phyloP scores from a whole-genome alignment of 2,888 invertebrate species.

The Drosophila longiperda region DNA sequence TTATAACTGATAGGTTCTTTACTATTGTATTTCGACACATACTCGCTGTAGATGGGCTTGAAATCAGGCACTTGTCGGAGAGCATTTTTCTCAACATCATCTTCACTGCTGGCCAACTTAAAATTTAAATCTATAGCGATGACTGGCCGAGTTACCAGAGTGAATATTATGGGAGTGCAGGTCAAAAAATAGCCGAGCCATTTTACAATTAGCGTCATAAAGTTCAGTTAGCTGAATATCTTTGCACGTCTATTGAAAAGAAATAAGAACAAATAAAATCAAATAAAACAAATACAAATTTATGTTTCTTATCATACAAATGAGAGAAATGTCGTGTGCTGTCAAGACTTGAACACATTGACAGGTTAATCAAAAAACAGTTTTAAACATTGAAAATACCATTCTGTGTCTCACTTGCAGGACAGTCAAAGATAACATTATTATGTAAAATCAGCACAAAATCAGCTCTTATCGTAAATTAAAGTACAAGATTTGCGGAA shows the following conservation, averaged over 20 bases:
- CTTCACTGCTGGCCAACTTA: neutral
- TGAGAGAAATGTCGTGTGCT: neutral
- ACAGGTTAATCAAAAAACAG: neutral
- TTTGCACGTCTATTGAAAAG: neutral
- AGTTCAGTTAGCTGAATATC: neutral
- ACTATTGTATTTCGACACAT: neutral
- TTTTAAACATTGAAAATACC: neutral
- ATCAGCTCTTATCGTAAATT: neutral
- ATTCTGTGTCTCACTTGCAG: neutral
- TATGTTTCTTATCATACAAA: neutral
- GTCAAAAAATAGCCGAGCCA: neutral
- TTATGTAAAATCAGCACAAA: neutral
- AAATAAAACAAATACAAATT: neutral
- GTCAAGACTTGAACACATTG: neutral
- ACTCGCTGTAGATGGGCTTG: neutral
- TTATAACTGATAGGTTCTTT: neutral
- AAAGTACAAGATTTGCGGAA: neutral
- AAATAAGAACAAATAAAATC: neutral
- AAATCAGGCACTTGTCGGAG: constrained; percentile 7
- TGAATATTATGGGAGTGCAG: neutral
- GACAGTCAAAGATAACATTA: neutral
- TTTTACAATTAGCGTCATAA: neutral
- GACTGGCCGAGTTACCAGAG: neutral
- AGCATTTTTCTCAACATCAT: constrained; percentile 2
- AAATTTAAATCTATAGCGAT: neutral